Percentiles rank a stretch among this genome's conserved stretches.
Conservation (phyloP, 1,140 invertebrate species). For the Stegodyphus dumicola region DNA sequence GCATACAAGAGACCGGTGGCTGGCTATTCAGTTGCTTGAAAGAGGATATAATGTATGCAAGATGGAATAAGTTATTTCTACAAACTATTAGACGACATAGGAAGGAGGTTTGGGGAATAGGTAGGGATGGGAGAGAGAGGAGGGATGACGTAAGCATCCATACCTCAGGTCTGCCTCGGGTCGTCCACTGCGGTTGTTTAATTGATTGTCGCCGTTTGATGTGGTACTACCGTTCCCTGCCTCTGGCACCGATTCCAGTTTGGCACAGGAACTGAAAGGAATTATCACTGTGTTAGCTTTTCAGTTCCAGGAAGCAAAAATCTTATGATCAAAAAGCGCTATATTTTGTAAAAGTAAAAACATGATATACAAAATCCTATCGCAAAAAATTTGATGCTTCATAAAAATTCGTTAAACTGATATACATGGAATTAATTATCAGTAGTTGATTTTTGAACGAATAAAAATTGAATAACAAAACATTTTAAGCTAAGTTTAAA, state of each 20-base stretch:
- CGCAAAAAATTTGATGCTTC: no score
- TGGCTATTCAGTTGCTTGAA: no score
- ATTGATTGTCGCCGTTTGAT: conserved; percentile 26
- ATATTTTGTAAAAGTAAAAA: not conserved
- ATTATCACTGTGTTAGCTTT: conserved; percentile 42
- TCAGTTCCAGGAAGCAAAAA: conserved; percentile 21
- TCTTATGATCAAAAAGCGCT: not conserved
- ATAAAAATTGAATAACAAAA: no score
- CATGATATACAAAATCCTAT: conserved; percentile 1
- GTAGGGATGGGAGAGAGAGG: conserved; percentile 7
- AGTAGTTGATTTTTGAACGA: no score
- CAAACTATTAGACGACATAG: conserved; percentile 33
- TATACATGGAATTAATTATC: no score
- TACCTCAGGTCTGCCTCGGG: conserved; percentile 42
- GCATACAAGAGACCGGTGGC: no score
- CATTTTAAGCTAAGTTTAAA: no score
- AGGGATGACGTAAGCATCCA: conserved; percentile 37
- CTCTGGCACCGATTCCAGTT: conserved; percentile 32
- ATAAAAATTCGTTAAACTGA: no score
- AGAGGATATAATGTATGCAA: not conserved
- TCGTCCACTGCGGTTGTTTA: conserved; percentile 24
- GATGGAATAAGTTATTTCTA: not conserved
- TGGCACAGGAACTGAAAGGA: conserved; percentile 40
- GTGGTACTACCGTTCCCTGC: conserved; percentile 30
- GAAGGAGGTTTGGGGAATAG: conserved; percentile 1